Conservation (phyloP, 2,113 vertebrate genomes). For the Lasiurus borealis region DNA sequence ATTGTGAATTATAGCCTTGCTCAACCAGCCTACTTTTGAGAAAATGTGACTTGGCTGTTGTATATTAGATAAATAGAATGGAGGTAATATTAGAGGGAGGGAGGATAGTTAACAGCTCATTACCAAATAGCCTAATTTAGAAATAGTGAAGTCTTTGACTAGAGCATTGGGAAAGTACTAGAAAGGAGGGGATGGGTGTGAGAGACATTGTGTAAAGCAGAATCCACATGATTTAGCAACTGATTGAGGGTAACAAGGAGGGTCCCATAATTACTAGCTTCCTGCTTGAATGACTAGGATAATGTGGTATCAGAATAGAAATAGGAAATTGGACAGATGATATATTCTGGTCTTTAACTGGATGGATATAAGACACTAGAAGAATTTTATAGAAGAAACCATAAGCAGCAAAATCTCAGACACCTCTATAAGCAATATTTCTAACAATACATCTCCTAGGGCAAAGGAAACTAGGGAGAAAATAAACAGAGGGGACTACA, state of each 20-base stretch:
- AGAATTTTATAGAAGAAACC: not conserved
- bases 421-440: too few species aligned
- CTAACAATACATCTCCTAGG: too few species aligned
- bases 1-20: too few species aligned
- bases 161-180: not conserved
- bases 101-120: constrained; percentile 60
- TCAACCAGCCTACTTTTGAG: constrained; percentile 46
- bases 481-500: too few species aligned
- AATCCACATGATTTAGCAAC: constrained; percentile 48
- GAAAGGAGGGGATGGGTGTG: not conserved
- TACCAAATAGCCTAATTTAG: constrained; percentile 51
- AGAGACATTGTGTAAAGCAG: constrained; percentile 35
- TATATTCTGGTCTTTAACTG: constrained; percentile 46
- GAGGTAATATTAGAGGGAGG: constrained; percentile 51
- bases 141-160: constrained; percentile 45
- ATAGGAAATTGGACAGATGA: constrained; percentile 48
- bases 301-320: constrained; percentile 51
- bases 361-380: constrained; percentile 5
- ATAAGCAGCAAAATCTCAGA: too few species aligned
- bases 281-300: constrained; percentile 68
- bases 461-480: too few species aligned
- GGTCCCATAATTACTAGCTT: constrained; percentile 34
- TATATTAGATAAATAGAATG: constrained; percentile 59
- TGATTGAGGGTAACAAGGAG: constrained; percentile 37
- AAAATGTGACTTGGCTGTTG: constrained; percentile 63